phyloP scores from a whole-genome alignment of 2,888 invertebrate species.

The Caenorhabditis virilis region DNA sequence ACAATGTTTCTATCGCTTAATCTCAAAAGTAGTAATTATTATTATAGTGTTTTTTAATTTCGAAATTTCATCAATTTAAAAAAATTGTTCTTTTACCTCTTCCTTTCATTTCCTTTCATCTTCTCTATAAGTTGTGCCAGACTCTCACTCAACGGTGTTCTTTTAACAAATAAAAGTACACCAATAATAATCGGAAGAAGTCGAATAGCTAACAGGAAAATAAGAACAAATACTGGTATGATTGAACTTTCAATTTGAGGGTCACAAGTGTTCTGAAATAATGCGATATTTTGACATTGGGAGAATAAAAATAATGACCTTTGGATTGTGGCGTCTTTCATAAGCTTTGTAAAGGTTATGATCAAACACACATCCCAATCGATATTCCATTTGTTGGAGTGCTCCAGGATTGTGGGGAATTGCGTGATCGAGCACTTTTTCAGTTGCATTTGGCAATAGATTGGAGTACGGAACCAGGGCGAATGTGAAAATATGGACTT shows the following conservation, averaged over 20 bases:
- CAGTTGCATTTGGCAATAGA: slow-evolving; percentile 58
- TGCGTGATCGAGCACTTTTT: slow-evolving; percentile 59
- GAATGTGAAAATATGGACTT: slow-evolving; percentile 57
- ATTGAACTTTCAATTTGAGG: slow-evolving; percentile 58
- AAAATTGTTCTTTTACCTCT: too few relatives aligned
- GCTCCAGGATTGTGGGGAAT: slow-evolving; percentile 66
- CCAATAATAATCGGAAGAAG: slow-evolving; percentile 52
- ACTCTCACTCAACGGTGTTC: slow-evolving; percentile 52
- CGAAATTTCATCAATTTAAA: neutral
- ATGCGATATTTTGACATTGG: neutral
- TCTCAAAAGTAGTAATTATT: too few relatives aligned
- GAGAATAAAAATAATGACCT: slow-evolving; percentile 31
- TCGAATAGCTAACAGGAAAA: slow-evolving; percentile 52
- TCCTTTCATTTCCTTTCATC: slow-evolving; percentile 30
- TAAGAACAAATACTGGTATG: slow-evolving; percentile 52
- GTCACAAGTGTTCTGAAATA: slow-evolving; percentile 65
- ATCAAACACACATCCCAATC: slow-evolving; percentile 65
- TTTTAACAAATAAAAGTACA: slow-evolving; percentile 45
- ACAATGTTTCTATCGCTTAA: too few relatives aligned
- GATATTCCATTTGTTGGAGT: slow-evolving; percentile 58
- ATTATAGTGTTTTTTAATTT: neutral
- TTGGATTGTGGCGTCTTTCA: slow-evolving; percentile 56
- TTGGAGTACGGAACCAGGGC: slow-evolving; percentile 51
- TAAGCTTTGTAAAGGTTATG: slow-evolving; percentile 60
- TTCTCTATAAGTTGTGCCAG: slow-evolving; percentile 53